Evolutionary conservation across 2,797 vertebrate species (phyloP), one percentile per base, ranked within the genome.

Genomic region (Ataeniobius toweri): DNA sequence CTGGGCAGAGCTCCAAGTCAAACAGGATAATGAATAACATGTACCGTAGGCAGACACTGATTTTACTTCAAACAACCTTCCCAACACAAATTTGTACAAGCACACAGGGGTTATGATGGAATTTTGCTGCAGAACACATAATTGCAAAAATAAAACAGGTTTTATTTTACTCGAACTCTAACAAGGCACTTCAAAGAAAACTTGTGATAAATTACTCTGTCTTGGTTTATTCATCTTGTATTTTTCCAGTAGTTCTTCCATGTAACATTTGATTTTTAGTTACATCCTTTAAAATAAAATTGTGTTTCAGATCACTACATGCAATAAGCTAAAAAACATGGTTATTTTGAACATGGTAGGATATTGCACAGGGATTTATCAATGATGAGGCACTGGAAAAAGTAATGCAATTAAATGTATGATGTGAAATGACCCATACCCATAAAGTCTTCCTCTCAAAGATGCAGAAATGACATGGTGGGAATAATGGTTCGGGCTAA

Each of bases 1-100:
- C 73, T 74, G 82, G 91, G 90, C 89, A 76, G 7, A n/a, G 20
- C 59, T 88, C 91, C 92, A 94, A 93, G 83, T 82, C 83, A 93
- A 91, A 89, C 83, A 88, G 74, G 22, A 78, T 82, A 80, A 90
- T 85, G 83, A 91, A 87, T 86, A 86, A 82, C 75, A 89, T 73
- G 72, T 36, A 59, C 78, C 59, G 83, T 46, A 81, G 78, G 76
- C 50, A 74, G 63, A 78, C 73, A 73, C 71, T 68, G 85, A 82
- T 75, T 89, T 86, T 26, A 78, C 74, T 81, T 89, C 65, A 85
- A 63, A 87, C 83, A 84, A 85, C 83, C 44, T 65, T 73, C 65
- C 50, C 31, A 46, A 31, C 69, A 67, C 41, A 83, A 79, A 81
- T 73, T 51, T 77, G 65, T 4, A 24, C 39, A 53, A 74, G 39